These are phyloP conservation scores for Hozukius guyotensis DNA, from an alignment of 2,797 vertebrate genomes.

Conservation along the genomic window DNA sequence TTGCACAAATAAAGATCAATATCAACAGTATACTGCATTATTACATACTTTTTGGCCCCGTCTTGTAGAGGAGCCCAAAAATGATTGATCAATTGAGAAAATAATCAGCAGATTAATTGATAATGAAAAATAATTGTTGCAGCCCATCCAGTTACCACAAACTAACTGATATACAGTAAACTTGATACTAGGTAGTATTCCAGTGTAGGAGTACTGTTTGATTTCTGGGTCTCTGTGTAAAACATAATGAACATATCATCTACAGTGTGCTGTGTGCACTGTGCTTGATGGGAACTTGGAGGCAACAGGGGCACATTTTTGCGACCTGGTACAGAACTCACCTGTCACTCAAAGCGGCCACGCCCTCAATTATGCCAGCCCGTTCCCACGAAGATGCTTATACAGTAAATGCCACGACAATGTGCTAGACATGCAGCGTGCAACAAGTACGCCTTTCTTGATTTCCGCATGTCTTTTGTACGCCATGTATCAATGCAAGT, in stretches of 20 bases:
- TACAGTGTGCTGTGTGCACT: neutral
- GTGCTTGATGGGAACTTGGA: neutral
- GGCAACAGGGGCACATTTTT: neutral
- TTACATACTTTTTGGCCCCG: neutral
- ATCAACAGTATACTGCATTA: neutral
- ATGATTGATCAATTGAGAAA: neutral
- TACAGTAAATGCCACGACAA: too few relatives aligned
- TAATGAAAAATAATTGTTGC: neutral
- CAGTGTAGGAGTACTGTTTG: neutral
- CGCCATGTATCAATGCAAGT: too few relatives aligned
- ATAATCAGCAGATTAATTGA: neutral
- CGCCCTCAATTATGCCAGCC: too few relatives aligned
- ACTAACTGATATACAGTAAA: neutral
- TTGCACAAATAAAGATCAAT: neutral
- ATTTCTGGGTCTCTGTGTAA: neutral
- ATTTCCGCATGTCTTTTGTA: too few relatives aligned
- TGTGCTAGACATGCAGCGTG: too few relatives aligned
- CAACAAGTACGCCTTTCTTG: too few relatives aligned
- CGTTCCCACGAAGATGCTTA: too few relatives aligned
- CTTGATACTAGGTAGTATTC: neutral
- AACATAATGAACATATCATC: neutral
- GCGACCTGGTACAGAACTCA: neutral
- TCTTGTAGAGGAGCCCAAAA: neutral
- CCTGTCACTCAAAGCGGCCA: too few relatives aligned
- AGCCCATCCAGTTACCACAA: neutral